A percentile compares a stretch with the other conserved stretches of the same genome.
These are phyloP conservation scores for Ctenopoma kingsleyae DNA, from an alignment of 2,797 vertebrate genomes.

Conservation along the genomic window DNA sequence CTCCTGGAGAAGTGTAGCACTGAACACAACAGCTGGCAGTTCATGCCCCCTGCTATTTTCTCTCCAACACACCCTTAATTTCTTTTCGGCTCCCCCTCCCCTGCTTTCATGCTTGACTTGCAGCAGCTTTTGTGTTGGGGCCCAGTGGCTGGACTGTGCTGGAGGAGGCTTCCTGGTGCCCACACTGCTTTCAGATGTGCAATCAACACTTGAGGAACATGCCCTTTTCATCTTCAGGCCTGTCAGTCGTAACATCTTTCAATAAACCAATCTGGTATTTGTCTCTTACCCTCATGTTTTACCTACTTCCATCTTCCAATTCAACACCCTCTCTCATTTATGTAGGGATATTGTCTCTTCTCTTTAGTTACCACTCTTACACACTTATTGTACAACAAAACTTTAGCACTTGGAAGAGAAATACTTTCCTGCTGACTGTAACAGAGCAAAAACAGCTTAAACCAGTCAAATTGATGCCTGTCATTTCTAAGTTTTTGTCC, in stretches of 20 bases:
- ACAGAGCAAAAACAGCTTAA: not conserved
- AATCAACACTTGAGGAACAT: conserved; percentile 72
- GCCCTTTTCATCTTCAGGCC: conserved; percentile 68
- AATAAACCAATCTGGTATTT: conserved; percentile 67
- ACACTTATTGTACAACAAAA: conserved; percentile 1
- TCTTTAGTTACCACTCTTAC: conserved; percentile 15
- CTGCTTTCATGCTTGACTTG: conserved; percentile 83
- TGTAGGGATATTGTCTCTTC: not conserved
- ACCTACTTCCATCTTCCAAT: not conserved
- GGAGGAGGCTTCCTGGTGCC: conserved; percentile 51
- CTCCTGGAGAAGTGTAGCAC: conserved; percentile 43
- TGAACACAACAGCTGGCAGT: conserved; percentile 82
- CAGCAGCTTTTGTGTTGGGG: conserved; percentile 76
- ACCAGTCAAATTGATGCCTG: conserved; percentile 48
- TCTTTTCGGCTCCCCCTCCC: conserved; percentile 66
- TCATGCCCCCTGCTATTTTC: conserved; percentile 70
- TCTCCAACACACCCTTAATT: conserved; percentile 70
- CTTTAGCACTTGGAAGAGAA: conserved; percentile 2
- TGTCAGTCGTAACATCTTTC: conserved; percentile 72
- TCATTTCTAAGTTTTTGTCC: conserved; percentile 23
- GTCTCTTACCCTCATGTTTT: conserved; percentile 20
- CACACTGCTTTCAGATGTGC: conserved; percentile 69
- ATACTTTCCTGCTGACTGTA: not conserved
- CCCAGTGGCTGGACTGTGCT: conserved; percentile 38
- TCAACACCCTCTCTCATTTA: not conserved